Conservation (phyloP, 2,888 invertebrate genomes). For the Catocala fraxini region DNA sequence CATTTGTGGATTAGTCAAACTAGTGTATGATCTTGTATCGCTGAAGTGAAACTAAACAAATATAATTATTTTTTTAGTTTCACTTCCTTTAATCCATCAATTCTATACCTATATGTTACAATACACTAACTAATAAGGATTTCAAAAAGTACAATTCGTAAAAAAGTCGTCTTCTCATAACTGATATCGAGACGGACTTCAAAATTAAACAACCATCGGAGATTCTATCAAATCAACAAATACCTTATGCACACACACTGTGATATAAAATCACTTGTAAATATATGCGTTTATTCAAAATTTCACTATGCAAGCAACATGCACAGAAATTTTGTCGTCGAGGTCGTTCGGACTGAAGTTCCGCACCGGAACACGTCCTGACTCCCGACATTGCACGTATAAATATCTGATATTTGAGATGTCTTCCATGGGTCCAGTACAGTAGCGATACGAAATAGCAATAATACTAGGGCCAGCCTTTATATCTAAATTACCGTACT, state of each 20-base stretch:
- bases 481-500: no score
- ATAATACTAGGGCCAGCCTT: no score
- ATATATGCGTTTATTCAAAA: neutral
- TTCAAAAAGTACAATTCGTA: no score
- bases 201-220: neutral
- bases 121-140: no score
- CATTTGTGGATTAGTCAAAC: no score
- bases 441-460: no score
- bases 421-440: no score
- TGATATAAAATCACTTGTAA: neutral
- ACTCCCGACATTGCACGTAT: neutral
- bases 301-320: neutral
- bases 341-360: neutral
- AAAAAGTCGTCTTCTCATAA: neutral
- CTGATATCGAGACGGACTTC: neutral
- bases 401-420: neutral
- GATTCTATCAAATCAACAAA: neutral
- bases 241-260: neutral
- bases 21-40: no score
- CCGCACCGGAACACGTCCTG: neutral
- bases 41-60: no score
- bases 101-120: no score
- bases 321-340: neutral
- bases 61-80: no score
- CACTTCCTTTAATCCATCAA: no score